Evolutionary conservation across 1,140 invertebrate species (phyloP).

Genomic region (Capitella teleta): DNA sequence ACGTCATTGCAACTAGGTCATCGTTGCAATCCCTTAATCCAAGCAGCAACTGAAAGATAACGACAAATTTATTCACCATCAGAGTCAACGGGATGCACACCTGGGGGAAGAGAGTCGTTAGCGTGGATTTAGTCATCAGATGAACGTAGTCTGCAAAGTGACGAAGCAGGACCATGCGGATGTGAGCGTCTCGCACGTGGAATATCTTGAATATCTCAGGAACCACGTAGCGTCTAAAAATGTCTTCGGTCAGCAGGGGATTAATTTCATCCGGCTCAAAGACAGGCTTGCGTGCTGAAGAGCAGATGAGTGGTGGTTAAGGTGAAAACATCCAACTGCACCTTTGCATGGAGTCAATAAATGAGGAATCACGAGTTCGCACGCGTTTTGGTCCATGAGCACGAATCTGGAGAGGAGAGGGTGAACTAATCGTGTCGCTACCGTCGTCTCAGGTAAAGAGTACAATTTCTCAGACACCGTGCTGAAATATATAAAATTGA

Average conservation of each 20-base stretch:
- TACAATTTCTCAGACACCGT: conserved; percentile 39
- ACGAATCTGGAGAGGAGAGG: conserved; percentile 69
- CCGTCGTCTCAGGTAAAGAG: conserved; percentile 60
- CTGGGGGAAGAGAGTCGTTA: conserved; percentile 26
- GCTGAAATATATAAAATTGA: background rate
- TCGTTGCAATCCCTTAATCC: conserved; percentile 74
- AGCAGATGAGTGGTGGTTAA: background rate
- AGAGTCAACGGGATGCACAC: conserved; percentile 13
- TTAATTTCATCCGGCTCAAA: background rate
- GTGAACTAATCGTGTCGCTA: conserved; percentile 62
- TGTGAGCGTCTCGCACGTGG: conserved; percentile 24
- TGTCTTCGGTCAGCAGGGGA: conserved; percentile 16
- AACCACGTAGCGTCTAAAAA: conserved; percentile 23
- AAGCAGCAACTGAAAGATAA: conserved; percentile 52
- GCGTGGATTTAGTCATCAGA: conserved; percentile 19
- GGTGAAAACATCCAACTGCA: conserved; percentile 5
- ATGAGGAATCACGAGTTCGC: conserved; percentile 59
- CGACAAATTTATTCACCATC: background rate
- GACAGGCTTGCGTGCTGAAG: background rate
- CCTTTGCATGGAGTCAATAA: conserved; percentile 55
- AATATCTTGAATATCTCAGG: conserved; percentile 27
- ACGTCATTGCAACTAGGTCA: conserved; percentile 61
- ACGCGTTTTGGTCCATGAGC: conserved; percentile 63
- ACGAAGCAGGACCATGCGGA: conserved; percentile 22
- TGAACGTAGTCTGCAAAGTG: conserved; percentile 24